Evolutionary conservation across 2,113 vertebrate genomes (phyloP).

Genomic region (Carollia perspicillata): DNA sequence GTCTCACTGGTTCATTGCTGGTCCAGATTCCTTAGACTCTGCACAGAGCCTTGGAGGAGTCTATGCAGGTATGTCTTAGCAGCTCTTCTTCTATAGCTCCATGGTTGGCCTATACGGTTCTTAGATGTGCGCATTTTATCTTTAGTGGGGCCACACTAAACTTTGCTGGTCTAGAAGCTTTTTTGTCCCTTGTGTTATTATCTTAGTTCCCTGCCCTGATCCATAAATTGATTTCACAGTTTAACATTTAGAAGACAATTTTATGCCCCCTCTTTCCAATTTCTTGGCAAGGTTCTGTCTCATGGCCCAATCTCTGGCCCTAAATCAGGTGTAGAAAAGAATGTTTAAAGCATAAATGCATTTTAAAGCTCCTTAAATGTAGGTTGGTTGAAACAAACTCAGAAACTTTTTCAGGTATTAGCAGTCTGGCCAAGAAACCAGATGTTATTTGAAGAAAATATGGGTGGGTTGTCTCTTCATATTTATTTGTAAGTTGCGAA

Average conservation of each 20-base stretch:
- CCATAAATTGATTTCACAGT: not conserved
- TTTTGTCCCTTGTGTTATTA: not conserved
- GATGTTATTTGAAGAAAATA: conserved; percentile 62
- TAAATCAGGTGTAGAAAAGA: conserved; percentile 37
- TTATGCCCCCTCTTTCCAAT: not conserved
- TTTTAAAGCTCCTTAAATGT: conserved; percentile 42
- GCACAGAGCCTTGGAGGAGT: not conserved
- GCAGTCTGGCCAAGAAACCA: conserved; percentile 33
- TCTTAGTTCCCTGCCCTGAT: not conserved
- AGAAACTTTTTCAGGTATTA: conserved; percentile 51
- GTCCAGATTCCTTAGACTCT: not conserved
- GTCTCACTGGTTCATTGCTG: not conserved
- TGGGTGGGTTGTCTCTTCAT: conserved; percentile 48
- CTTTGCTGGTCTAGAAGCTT: not conserved
- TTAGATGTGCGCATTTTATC: not conserved
- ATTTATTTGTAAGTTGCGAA: conserved; percentile 65
- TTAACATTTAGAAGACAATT: conserved; percentile 11
- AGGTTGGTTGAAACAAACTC: conserved; percentile 28
- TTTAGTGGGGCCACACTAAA: not conserved
- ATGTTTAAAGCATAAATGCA: not conserved
- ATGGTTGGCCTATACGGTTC: not conserved
- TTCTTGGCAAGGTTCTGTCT: conserved; percentile 14
- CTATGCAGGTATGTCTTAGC: not conserved
- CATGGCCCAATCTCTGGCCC: not conserved
- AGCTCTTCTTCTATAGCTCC: not conserved